Evolutionary conservation across 2,888 invertebrate genomes (phyloP).

Genomic region (Sepioteuthis lessoniana): DNA sequence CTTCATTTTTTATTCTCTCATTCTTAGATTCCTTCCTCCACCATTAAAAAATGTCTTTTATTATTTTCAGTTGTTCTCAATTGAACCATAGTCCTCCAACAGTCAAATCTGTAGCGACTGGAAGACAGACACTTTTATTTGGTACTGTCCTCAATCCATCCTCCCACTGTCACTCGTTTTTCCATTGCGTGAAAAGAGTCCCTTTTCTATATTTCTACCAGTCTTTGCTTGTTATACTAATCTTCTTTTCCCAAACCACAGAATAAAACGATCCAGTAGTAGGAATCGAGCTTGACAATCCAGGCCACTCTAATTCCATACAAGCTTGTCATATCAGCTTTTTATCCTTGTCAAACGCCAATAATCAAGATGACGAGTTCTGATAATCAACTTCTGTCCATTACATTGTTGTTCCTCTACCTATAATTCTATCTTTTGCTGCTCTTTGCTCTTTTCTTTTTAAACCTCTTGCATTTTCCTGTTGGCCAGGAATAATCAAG

Average conservation of each 20-base stretch:
- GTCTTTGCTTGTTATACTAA: background rate
- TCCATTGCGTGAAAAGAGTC: background rate
- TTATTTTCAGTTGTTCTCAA: background rate
- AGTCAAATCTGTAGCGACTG: background rate
- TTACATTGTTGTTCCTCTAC: background rate
- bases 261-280: background rate
- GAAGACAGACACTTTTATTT: background rate
- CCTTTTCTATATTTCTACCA: constrained; percentile 1
- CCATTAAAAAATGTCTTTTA: background rate
- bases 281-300: background rate
- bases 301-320: background rate
- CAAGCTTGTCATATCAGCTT: constrained; percentile 15
- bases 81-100: background rate
- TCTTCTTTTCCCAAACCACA: constrained; percentile 6
- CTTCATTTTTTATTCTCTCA: no score
- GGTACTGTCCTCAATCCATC: background rate
- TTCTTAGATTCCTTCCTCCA: no score
- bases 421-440: background rate
- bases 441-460: background rate
- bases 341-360: constrained; percentile 23
- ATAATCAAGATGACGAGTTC: constrained; percentile 21
- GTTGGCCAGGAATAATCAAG: constrained; percentile 33
- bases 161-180: background rate
- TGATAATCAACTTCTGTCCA: background rate
- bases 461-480: background rate